A percentile compares a stretch with the other conserved stretches of the same genome.
Evolutionary conservation across 2,888 invertebrate genomes (phyloP).

Genomic region (Brenthis ino): DNA sequence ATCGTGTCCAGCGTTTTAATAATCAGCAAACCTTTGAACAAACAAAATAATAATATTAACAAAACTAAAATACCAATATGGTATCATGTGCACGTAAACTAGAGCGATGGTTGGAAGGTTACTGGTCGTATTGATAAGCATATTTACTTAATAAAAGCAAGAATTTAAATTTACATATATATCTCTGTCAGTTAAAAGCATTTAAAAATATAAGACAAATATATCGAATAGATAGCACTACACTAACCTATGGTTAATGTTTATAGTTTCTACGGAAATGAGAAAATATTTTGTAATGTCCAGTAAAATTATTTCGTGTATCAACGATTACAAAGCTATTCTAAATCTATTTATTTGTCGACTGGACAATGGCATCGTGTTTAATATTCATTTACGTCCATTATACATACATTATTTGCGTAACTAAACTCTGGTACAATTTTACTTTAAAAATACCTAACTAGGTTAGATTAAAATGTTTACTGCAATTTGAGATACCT

Average conservation of each 20-base stretch:
- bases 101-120: conserved; percentile 20
- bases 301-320: conserved; percentile 3
- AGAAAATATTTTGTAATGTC: conserved; percentile 4
- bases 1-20: conserved; percentile 30
- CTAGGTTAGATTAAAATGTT: too few relatives aligned
- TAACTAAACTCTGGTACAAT: not conserved
- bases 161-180: too few relatives aligned
- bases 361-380: not conserved
- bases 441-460: not conserved
- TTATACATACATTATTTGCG: not conserved
- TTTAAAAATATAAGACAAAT: not conserved
- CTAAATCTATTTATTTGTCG: conserved; percentile 1
- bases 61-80: not conserved
- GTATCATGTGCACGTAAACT: conserved; percentile 14
- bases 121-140: conserved; percentile 22
- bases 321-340: not conserved
- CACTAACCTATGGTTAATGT: not conserved
- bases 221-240: too few relatives aligned
- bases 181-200: too few relatives aligned
- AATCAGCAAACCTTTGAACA: conserved; percentile 36
- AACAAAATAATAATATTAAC: conserved; percentile 22
- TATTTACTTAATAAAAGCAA: conserved; percentile 11
- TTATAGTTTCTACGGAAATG: not conserved
- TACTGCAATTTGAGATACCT: too few relatives aligned
- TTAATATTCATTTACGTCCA: not conserved